Evolutionary conservation across 2,797 vertebrate species (phyloP).

Genomic region (Pampus argenteus): DNA sequence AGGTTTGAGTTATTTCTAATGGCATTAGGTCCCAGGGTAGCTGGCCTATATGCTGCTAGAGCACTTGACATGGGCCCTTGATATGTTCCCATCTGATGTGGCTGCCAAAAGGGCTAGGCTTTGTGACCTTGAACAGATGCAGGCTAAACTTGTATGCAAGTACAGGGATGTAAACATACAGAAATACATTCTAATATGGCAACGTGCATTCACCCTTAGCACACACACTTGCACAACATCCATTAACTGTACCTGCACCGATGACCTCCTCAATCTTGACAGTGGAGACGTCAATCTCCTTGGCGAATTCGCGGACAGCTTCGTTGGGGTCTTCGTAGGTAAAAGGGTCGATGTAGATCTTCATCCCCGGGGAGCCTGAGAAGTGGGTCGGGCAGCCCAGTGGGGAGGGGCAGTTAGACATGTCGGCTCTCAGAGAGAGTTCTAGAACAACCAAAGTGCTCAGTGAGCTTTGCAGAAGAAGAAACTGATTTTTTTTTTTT

Average conservation of each 20-base stretch:
- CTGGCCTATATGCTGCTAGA: slow-evolving; percentile 71
- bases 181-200: background rate
- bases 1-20: slow-evolving; percentile 70
- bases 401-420: slow-evolving; percentile 89
- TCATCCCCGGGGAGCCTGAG: slow-evolving; percentile 98
- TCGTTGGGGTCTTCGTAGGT: slow-evolving; percentile 99
- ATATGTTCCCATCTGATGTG: slow-evolving; percentile 51
- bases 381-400: slow-evolving; percentile 88
- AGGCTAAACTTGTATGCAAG: slow-evolving; percentile 28
- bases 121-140: slow-evolving; percentile 49
- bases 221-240: background rate
- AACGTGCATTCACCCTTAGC: background rate
- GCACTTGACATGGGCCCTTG: slow-evolving; percentile 61
- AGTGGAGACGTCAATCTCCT: slow-evolving; percentile 98
- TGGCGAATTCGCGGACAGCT: slow-evolving; percentile 97
- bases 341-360: slow-evolving; percentile 99
- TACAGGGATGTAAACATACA: slow-evolving; percentile 6
- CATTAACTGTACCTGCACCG: slow-evolving; percentile 90
- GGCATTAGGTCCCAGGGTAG: slow-evolving; percentile 61
- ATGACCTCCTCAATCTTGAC: slow-evolving; percentile 99
- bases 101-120: slow-evolving; percentile 36
- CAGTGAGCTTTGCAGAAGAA: slow-evolving; percentile 67
- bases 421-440: slow-evolving; percentile 87
- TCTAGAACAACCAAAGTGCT: slow-evolving; percentile 84
- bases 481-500: slow-evolving; percentile 28